A percentile compares a stretch with the other conserved stretches of the same genome.
Evolutionary conservation across 2,888 invertebrate species (phyloP).

Genomic region (Drosophila cognata): DNA sequence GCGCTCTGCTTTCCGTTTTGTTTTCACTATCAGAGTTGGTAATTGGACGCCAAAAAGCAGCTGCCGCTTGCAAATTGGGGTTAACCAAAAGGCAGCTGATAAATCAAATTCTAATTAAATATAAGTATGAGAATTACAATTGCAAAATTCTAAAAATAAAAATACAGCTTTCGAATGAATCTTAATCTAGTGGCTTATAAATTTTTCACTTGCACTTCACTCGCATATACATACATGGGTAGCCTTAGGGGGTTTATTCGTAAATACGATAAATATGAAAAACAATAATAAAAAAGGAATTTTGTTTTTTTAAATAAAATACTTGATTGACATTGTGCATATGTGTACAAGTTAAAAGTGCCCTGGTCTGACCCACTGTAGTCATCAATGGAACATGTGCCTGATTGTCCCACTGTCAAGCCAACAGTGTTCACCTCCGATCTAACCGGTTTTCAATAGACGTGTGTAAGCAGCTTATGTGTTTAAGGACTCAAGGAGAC

Average conservation of each 20-base stretch:
- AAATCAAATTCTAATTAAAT: slow-evolving; percentile 48
- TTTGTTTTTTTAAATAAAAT: background rate
- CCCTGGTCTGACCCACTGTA: background rate
- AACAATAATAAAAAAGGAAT: background rate
- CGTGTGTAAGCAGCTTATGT: background rate
- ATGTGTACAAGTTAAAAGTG: background rate
- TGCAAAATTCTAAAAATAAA: background rate
- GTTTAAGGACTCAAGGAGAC: background rate
- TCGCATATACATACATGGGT: background rate
- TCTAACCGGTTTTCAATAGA: background rate
- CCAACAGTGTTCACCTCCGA: background rate
- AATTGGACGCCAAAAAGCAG: slow-evolving; percentile 52
- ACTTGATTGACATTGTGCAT: background rate
- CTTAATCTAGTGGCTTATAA: background rate
- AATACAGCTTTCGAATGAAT: background rate
- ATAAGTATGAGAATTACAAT: background rate
- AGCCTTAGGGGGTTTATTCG: background rate
- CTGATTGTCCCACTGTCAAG: no score
- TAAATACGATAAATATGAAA: background rate
- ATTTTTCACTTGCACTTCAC: background rate
- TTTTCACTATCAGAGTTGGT: slow-evolving; percentile 1
- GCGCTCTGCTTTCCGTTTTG: background rate
- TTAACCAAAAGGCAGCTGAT: slow-evolving; percentile 29
- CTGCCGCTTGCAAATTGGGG: slow-evolving; percentile 56
- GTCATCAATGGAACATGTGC: background rate